phyloP scores from a whole-genome alignment of 2,113 vertebrate species.

The Catharus bicknelli region DNA sequence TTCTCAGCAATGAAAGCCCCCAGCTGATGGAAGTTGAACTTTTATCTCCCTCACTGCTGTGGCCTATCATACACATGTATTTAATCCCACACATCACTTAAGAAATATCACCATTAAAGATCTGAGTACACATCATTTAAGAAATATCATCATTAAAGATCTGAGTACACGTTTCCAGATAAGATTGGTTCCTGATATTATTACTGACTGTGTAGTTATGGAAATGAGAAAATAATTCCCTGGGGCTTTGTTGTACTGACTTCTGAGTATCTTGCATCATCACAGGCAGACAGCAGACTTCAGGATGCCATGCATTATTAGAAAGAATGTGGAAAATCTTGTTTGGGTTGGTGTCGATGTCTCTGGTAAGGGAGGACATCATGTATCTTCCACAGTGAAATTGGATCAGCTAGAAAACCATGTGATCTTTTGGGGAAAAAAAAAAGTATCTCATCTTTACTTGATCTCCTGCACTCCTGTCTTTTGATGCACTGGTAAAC shows the following conservation, averaged over 20 bases:
- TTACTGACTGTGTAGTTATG: slow-evolving; percentile 48
- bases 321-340: slow-evolving; percentile 64
- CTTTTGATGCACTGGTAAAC: neutral
- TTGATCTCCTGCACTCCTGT: neutral
- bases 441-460: neutral
- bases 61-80: neutral
- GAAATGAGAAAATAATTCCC: slow-evolving; percentile 56
- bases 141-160: slow-evolving; percentile 13
- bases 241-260: slow-evolving; percentile 34
- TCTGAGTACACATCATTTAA: neutral
- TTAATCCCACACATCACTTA: slow-evolving; percentile 18
- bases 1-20: neutral
- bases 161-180: slow-evolving; percentile 35
- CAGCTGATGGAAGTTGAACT: neutral
- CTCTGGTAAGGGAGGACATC: slow-evolving; percentile 28
- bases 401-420: slow-evolving; percentile 17
- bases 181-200: slow-evolving; percentile 36
- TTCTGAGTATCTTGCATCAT: slow-evolving; percentile 55
- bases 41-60: neutral
- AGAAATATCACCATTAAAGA: slow-evolving; percentile 24
- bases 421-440: slow-evolving; percentile 6
- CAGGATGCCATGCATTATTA: slow-evolving; percentile 12
- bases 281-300: slow-evolving; percentile 35
- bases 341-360: neutral
- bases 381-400: slow-evolving; percentile 30